phyloP scores from a whole-genome alignment of 1,140 invertebrate genomes.

The Dendroctonus valens region DNA sequence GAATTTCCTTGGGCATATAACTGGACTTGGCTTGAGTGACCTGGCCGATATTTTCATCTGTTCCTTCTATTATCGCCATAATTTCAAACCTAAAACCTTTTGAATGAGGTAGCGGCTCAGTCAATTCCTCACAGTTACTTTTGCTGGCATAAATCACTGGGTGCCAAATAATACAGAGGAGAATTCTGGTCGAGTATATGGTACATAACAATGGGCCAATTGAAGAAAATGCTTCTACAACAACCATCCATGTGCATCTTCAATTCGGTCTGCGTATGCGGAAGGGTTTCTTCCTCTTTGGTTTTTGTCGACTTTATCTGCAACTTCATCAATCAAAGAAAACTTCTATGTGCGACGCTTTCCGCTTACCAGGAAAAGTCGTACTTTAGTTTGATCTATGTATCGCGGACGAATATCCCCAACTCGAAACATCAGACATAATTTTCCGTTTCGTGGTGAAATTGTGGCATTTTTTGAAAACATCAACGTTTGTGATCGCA shows the following conservation, averaged over 20 bases:
- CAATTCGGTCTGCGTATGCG: conserved; percentile 71
- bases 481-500: conserved; percentile 89
- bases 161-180: conserved; percentile 85
- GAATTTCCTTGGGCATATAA: conserved; percentile 88
- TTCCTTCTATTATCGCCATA: conserved; percentile 91
- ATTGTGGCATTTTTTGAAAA: conserved; percentile 94
- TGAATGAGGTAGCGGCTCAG: neutral
- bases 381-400: conserved; percentile 69
- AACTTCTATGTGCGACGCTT: no score
- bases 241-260: conserved; percentile 69
- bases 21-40: conserved; percentile 77
- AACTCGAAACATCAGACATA: conserved; percentile 93
- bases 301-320: conserved; percentile 71
- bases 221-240: conserved; percentile 83
- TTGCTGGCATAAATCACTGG: conserved; percentile 82
- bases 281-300: conserved; percentile 80
- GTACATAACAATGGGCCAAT: conserved; percentile 89
- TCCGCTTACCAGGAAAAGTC: conserved; percentile 87
- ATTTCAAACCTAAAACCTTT: conserved; percentile 33
- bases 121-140: conserved; percentile 64
- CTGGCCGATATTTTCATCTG: conserved; percentile 51
- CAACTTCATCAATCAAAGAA: neutral
- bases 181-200: conserved; percentile 75
- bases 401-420: conserved; percentile 97
- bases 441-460: conserved; percentile 82